Percentiles rank a stretch among this genome's conserved stretches.
These are phyloP conservation scores for Drosophila lacertosa DNA, from an alignment of 1,140 invertebrate species.

Conservation along the genomic window DNA sequence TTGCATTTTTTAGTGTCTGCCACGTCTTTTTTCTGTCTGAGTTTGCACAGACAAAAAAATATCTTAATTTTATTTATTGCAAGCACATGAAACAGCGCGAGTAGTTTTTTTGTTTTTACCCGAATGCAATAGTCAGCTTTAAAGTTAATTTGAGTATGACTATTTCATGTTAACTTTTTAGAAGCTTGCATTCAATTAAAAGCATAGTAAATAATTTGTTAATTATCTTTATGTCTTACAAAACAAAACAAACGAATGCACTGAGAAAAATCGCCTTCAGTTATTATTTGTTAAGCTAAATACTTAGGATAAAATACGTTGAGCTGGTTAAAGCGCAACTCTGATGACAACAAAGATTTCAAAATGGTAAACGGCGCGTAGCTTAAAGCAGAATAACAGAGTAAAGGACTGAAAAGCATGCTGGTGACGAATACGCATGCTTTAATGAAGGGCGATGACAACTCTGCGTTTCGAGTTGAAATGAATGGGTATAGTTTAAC, in stretches of 20 bases:
- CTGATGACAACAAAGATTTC: background rate
- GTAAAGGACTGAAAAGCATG: background rate
- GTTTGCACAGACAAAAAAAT: too few relatives aligned
- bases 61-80: too few relatives aligned
- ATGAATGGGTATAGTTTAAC: slow-evolving; percentile 64
- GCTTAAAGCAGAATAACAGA: slow-evolving; percentile 3
- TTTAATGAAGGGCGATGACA: slow-evolving; percentile 25
- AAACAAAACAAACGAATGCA: background rate
- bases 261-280: background rate
- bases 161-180: too few relatives aligned
- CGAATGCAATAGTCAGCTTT: too few relatives aligned
- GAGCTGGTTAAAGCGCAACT: slow-evolving; percentile 14
- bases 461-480: slow-evolving; percentile 20
- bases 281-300: slow-evolving; percentile 3
- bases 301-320: slow-evolving; percentile 10
- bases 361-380: background rate
- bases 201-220: slow-evolving; percentile 5
- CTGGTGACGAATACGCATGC: slow-evolving; percentile 28
- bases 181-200: too few relatives aligned
- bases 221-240: background rate
- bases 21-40: too few relatives aligned
- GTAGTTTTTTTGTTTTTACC: too few relatives aligned
- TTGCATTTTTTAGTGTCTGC: too few relatives aligned
- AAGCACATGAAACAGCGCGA: too few relatives aligned
- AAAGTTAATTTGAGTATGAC: too few relatives aligned